Percentiles rank a stretch among this genome's conserved stretches.
phyloP scores from a whole-genome alignment of 2,888 invertebrate genomes.

The Ichneumoninae sp. region DNA sequence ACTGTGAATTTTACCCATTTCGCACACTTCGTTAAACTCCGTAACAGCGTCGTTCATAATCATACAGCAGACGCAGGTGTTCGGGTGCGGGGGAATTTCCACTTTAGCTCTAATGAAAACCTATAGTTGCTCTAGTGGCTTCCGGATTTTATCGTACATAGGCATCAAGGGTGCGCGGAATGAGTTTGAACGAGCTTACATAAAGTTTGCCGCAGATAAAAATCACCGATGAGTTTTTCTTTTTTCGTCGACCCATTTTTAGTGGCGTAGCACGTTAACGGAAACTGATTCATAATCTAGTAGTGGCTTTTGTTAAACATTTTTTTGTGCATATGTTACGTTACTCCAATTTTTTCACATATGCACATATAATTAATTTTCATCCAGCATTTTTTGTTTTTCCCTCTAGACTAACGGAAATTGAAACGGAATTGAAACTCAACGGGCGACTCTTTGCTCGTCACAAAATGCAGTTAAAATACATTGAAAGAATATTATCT shows the following conservation, averaged over 20 bases:
- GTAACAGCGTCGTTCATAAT: conserved; percentile 33
- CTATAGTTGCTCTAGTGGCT: conserved; percentile 17
- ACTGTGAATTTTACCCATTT: neutral
- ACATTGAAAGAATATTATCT: conserved; percentile 37
- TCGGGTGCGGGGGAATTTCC: conserved; percentile 4
- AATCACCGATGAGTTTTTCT: neutral
- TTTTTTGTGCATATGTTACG: neutral
- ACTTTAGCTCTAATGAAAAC: conserved; percentile 42
- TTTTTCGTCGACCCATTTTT: neutral
- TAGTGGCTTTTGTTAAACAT: neutral
- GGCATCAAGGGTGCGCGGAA: neutral
- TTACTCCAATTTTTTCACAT: neutral
- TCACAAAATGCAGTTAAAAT: conserved; percentile 43
- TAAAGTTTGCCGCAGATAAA: conserved; percentile 15
- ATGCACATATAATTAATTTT: neutral
- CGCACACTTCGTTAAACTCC: neutral
- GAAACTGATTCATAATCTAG: no score
- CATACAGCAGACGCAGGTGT: neutral
- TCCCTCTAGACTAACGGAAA: neutral
- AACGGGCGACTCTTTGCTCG: conserved; percentile 24
- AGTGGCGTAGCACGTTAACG: no score
- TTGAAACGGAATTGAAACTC: neutral
- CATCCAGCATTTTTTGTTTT: neutral
- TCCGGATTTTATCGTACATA: conserved; percentile 23
- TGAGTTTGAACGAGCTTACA: neutral